Conservation (phyloP, 1,140 invertebrate species). For the Chironomus tepperi region DNA sequence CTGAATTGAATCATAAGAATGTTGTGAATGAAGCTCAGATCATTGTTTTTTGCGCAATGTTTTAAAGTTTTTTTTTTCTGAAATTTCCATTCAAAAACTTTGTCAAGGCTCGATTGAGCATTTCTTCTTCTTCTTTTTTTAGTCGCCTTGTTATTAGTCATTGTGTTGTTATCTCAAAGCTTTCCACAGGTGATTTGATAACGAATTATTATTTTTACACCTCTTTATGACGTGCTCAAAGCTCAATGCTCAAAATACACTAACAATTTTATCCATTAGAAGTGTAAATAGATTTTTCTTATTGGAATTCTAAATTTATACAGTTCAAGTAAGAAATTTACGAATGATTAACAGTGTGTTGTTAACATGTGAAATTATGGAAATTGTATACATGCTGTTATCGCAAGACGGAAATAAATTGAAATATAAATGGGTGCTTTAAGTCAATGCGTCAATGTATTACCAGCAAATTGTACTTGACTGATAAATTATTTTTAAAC, state of each 20-base stretch:
- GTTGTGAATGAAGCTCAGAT: background rate
- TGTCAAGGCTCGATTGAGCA: background rate
- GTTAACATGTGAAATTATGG: slow-evolving; percentile 2
- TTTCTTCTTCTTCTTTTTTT: background rate
- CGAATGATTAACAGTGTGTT: background rate
- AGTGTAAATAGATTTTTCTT: background rate
- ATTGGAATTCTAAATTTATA: background rate
- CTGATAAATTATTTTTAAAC: background rate
- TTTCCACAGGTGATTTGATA: background rate
- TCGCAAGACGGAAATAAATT: slow-evolving; percentile 3
- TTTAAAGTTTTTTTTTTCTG: background rate
- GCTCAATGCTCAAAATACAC: background rate
- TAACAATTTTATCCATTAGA: background rate
- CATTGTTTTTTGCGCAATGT: slow-evolving; percentile 10
- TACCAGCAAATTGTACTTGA: no score
- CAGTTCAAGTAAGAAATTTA: background rate
- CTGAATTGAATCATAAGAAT: background rate
- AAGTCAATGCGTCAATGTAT: background rate
- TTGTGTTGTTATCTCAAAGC: background rate
- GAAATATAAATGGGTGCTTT: background rate
- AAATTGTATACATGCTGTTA: slow-evolving; percentile 8
- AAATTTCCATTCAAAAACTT: background rate
- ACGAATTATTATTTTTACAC: background rate
- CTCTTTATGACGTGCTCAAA: background rate
- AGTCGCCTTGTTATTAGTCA: background rate